Evolutionary conservation across 2,113 vertebrate genomes (phyloP), one percentile per base, ranked within the genome.

Genomic region (Diphyllodes magnificus): DNA sequence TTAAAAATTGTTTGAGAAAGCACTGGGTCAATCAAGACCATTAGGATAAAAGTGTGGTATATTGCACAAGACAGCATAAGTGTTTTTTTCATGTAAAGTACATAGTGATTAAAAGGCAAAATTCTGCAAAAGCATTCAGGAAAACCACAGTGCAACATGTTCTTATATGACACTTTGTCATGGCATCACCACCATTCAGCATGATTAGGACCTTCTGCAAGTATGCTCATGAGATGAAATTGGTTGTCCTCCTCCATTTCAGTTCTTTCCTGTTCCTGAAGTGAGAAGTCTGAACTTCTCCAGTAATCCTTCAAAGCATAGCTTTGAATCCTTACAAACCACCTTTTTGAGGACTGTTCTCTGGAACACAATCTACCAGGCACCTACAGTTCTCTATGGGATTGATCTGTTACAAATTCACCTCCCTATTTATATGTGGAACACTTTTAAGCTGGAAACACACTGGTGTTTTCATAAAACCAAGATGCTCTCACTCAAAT

Each of bases 1-100:
- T 85, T 88, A 85, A 92, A 91, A 90, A 56, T 9, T 39, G 16
- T 27, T 65, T 60, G 49, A 79, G 42, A 50, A 82, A 64, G 22
- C 33, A 63, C 2, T 21, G 42, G 40, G 25, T 31, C 57, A 47
- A 6, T 60, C 27, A 20, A 79, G 19, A 63, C 7, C 1, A 0
- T 35, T 14, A 45, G 9, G 6, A 12, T 31, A 9, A 51, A 86
- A 53, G 23, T 35, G 15, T 4, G 3, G 5, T 45, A 40, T 23
- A 31, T 42, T 81, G 63, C 0, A 0, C 24, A 21, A 57, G 10
- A 24, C 39, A 1, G 1, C 3, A 1, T 33, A 42, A 78, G 35
- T 35, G 7, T 0, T 13, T 69, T 82, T 72, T 56, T 31, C 19
- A 37, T 31, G 22, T 53, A 70, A 86, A 71, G 31, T 13, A n/a